Base-by-base conservation (phyloP, 2,888 invertebrate genomes). In the Rotaria sp. region DNA sequence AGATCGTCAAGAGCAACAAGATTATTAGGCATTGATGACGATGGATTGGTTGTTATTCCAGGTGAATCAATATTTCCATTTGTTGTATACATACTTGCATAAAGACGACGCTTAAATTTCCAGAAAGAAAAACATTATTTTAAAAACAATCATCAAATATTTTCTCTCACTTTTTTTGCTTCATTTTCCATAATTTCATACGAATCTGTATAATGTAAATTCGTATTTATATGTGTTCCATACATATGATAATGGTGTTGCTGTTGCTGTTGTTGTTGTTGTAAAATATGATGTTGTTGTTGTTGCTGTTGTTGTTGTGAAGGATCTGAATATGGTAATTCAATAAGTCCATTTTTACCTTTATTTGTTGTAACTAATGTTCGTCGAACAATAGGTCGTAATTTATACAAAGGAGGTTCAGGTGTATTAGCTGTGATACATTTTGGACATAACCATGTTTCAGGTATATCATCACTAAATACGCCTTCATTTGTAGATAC, bases 401-500 rank as follows among this genome's bases (percentile, higher is more conserved):
- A n/a, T 80, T 80, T 80, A 45, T 80, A 80, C n/a, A 80, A 21
- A 13, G 80, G 80, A 3, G 80, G 80, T 41, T 80, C 80, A 45
- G 80, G 80, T 13, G 80, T n/a, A n/a, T 45, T 45, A 3, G 45
- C 80, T 8, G 45, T 80, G 10, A 80, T 80, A 80, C 80, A 80
- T 45, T 41, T 80, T 41, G 80, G 80, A n/a, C 80, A 80, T n/a
- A 80, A 15, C 80, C 80, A 80, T 45, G 80, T 80, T 45, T 80
- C 80, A 18, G 80, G 80, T 45, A 80, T 80, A 45, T 80, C 80
- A 80, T 80, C 80, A n/a, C 80, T 80, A n/a, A 80, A 80, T n/a
- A 80, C 80, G 45, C 80, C 80, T 80, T 80, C 80, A n/a, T 13
- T 80, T 11, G 80, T 11, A 45, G 67, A 35, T 11, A 15, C 13